These are phyloP conservation scores for Alitta virens DNA, from an alignment of 2,888 invertebrate species.

Conservation along the genomic window DNA sequence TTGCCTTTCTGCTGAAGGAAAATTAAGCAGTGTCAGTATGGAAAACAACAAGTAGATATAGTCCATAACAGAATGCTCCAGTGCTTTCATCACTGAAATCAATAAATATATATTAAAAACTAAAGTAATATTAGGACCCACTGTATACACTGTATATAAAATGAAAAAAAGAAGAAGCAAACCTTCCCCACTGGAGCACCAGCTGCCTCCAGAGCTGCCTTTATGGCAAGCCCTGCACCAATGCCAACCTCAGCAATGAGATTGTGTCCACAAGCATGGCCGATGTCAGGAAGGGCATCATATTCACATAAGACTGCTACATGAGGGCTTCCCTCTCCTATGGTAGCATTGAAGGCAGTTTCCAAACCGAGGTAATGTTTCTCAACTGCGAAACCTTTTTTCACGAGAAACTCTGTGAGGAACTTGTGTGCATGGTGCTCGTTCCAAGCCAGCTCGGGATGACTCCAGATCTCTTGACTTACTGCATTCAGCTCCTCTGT, in stretches of 20 bases:
- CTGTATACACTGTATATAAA: no score
- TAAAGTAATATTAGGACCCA: no score
- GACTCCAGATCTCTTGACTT: slow-evolving; percentile 46
- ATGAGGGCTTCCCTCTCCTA: background rate
- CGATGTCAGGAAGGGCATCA: background rate
- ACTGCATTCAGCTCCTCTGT: no score
- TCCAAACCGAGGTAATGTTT: background rate
- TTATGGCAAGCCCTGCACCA: background rate
- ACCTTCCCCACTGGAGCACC: slow-evolving; percentile 9
- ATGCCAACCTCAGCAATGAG: background rate
- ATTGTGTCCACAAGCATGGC: slow-evolving; percentile 2
- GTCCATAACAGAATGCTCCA: no score
- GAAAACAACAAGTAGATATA: no score
- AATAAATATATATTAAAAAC: no score
- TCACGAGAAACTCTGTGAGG: slow-evolving; percentile 33
- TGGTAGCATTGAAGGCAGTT: background rate
- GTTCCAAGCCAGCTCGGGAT: slow-evolving; percentile 45
- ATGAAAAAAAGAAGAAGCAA: no score
- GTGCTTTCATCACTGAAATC: no score
- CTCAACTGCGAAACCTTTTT: background rate
- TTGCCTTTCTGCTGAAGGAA: no score
- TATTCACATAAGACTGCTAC: background rate
- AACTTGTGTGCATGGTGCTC: slow-evolving; percentile 40
- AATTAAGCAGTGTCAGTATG: no score
- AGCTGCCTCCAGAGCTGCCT: slow-evolving; percentile 6